A percentile compares a stretch with the other conserved stretches of the same genome.
Conservation (phyloP, 2,888 invertebrate species). For the Rugalucina vietnamica region DNA sequence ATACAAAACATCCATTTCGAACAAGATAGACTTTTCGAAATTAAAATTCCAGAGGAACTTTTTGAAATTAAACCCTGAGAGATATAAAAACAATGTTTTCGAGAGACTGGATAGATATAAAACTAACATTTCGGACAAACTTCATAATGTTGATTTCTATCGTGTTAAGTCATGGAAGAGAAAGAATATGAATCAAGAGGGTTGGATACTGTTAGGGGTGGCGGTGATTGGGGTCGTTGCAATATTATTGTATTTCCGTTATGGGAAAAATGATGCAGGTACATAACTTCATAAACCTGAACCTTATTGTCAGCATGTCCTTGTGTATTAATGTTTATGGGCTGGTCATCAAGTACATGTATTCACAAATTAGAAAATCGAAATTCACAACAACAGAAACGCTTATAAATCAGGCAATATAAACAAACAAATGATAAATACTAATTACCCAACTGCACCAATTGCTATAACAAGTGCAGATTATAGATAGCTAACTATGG, state of each 20-base stretch:
- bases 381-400: too few relatives aligned
- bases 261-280: slow-evolving; percentile 13
- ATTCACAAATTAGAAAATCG: too few relatives aligned
- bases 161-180: neutral
- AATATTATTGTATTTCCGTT: slow-evolving; percentile 38
- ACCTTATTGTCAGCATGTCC: too few relatives aligned
- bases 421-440: too few relatives aligned
- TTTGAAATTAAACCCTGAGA: neutral
- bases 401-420: too few relatives aligned
- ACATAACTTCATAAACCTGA: too few relatives aligned
- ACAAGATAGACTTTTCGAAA: neutral
- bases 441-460: too few relatives aligned
- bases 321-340: too few relatives aligned
- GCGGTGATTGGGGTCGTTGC: slow-evolving; percentile 49
- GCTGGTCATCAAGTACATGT: too few relatives aligned
- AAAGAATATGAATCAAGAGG: slow-evolving; percentile 40
- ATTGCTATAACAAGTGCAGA: too few relatives aligned
- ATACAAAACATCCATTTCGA: neutral
- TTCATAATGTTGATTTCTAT: neutral
- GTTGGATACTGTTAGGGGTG: slow-evolving; percentile 42
- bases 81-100: neutral
- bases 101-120: neutral
- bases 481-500: too few relatives aligned
- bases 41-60: neutral
- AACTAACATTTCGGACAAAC: neutral